These are phyloP conservation scores for Scleropages formosus DNA, from an alignment of 2,797 vertebrate genomes.

Conservation along the genomic window DNA sequence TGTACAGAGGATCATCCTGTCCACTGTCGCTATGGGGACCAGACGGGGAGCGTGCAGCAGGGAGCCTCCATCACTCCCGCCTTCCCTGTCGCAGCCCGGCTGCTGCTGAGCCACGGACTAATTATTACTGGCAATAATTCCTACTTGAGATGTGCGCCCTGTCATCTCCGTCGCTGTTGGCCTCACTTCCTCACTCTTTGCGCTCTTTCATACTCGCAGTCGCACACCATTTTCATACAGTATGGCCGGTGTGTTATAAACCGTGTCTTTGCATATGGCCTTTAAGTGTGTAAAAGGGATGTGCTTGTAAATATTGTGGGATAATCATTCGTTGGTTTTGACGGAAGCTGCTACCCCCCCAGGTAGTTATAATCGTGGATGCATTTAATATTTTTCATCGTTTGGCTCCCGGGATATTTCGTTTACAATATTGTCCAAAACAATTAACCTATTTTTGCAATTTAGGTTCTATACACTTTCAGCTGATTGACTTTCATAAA, in stretches of 20 bases:
- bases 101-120: conserved; percentile 59
- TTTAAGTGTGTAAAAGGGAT: not conserved
- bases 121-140: conserved; percentile 69
- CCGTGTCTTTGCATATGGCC: not conserved
- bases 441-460: no score
- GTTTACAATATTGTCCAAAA: no score
- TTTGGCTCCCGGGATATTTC: no score
- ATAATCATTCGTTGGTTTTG: not conserved
- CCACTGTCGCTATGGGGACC: conserved; percentile 65
- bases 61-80: conserved; percentile 19
- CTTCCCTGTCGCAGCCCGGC: conserved; percentile 45
- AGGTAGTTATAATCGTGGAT: no score
- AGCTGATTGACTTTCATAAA: no score
- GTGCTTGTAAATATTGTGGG: not conserved
- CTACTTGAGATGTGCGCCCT: conserved; percentile 58
- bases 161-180: conserved; percentile 46
- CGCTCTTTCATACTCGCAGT: conserved; percentile 38
- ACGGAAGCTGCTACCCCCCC: no score
- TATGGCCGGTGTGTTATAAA: not conserved
- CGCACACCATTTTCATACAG: not conserved
- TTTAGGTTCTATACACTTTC: no score
- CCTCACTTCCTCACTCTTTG: conserved; percentile 30
- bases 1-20: conserved; percentile 68
- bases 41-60: conserved; percentile 52
- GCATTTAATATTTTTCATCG: no score